Percentiles rank a stretch among this genome's conserved stretches.
Evolutionary conservation across 2,113 vertebrate species (phyloP).

Genomic region (Morphnarchus princeps): DNA sequence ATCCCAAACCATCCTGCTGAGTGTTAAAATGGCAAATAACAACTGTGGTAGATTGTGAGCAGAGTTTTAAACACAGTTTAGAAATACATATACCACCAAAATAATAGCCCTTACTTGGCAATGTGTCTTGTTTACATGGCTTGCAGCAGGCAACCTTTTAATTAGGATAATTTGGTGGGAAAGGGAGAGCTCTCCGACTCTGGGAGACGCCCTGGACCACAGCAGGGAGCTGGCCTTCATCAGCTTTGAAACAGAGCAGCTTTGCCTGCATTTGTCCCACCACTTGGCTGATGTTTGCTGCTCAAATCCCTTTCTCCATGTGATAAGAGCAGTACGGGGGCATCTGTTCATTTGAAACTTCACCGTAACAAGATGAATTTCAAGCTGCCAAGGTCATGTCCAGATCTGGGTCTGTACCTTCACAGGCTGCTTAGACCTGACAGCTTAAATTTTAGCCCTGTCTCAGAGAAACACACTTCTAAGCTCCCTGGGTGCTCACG

Average conservation of each 20-base stretch:
- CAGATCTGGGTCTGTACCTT: background rate
- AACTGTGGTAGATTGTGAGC: background rate
- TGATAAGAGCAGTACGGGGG: background rate
- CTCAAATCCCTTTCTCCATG: accelerated
- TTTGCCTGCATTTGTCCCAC: background rate
- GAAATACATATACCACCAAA: background rate
- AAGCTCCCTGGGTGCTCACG: background rate
- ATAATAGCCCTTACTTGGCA: background rate
- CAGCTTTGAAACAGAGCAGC: background rate
- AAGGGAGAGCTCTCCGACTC: background rate
- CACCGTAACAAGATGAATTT: background rate
- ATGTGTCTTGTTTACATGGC: background rate
- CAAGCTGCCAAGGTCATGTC: background rate
- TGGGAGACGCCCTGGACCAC: background rate
- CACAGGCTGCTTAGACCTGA: background rate
- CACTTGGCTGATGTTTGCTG: accelerated
- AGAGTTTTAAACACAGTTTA: background rate
- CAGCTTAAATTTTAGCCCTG: background rate
- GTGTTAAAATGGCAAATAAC: background rate
- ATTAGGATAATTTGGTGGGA: background rate
- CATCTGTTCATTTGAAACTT: background rate
- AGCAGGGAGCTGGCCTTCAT: background rate
- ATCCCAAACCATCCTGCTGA: background rate
- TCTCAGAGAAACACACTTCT: background rate
- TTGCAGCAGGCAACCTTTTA: background rate